Evolutionary conservation across 2,113 vertebrate species (phyloP).

Genomic region (Antennarius striatus): DNA sequence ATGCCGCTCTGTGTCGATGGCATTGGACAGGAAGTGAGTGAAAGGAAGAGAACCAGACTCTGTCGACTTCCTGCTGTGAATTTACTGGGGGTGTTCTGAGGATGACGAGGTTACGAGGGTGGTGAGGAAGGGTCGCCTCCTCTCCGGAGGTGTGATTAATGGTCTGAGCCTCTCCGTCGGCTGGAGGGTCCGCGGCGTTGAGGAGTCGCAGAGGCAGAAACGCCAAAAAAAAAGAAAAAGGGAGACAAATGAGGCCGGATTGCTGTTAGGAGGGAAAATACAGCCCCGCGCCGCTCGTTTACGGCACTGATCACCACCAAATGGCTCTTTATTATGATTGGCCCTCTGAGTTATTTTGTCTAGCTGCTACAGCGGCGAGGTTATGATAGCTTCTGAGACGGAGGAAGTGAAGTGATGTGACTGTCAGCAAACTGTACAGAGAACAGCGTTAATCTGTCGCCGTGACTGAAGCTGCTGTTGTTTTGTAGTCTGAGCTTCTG

Average conservation of each 20-base stretch:
- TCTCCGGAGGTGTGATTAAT: slow-evolving; percentile 58
- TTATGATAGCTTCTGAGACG: slow-evolving; percentile 42
- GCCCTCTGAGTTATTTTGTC: slow-evolving; percentile 56
- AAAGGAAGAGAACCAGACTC: slow-evolving; percentile 27
- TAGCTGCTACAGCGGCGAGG: slow-evolving; percentile 24
- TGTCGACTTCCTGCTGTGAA: slow-evolving; percentile 42
- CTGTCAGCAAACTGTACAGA: slow-evolving; percentile 19
- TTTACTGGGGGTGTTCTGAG: slow-evolving; percentile 45
- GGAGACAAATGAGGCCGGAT: slow-evolving; percentile 57
- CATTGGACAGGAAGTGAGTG: slow-evolving; percentile 47
- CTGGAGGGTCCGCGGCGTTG: slow-evolving; percentile 56
- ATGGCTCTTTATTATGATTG: slow-evolving; percentile 45
- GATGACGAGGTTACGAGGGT: slow-evolving; percentile 10
- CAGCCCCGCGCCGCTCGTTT: slow-evolving; percentile 43
- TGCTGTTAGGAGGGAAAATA: slow-evolving; percentile 53
- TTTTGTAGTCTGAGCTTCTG: slow-evolving; percentile 4
- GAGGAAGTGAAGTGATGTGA: slow-evolving; percentile 42
- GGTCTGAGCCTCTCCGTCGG: slow-evolving; percentile 12
- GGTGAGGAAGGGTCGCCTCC: slow-evolving; percentile 50
- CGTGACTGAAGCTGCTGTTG: slow-evolving; percentile 1
- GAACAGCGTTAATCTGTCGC: slow-evolving; percentile 23
- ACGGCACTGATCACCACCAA: slow-evolving; percentile 39
- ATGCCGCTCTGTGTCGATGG: slow-evolving; percentile 13
- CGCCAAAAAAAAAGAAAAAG: slow-evolving; percentile 12
- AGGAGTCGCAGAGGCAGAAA: slow-evolving; percentile 59